These are phyloP conservation scores for Romanogobio albipinnatus DNA, from an alignment of 2,113 vertebrate genomes.

Conservation along the genomic window DNA sequence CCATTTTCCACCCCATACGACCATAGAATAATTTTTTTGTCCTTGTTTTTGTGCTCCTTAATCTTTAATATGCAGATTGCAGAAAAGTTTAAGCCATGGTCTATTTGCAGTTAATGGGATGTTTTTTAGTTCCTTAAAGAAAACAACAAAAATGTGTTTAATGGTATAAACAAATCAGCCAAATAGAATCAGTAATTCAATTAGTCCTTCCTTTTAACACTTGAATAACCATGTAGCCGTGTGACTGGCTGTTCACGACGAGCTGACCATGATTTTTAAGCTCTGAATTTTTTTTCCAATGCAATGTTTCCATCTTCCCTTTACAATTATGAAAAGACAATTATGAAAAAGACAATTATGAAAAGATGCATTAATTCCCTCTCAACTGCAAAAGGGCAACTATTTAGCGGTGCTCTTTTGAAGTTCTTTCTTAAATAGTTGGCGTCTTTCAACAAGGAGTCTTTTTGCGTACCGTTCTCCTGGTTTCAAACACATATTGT, in stretches of 20 bases:
- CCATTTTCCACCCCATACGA: too few relatives aligned
- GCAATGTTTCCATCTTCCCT: background rate
- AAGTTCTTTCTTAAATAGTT: background rate
- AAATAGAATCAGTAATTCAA: background rate
- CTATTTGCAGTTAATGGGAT: background rate
- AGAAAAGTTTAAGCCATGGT: background rate
- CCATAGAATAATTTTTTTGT: too few relatives aligned
- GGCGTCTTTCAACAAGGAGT: background rate
- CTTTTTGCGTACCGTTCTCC: too few relatives aligned
- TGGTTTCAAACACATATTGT: constrained; percentile 3
- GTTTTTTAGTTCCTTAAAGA: background rate
- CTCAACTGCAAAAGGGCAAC: background rate
- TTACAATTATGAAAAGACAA: background rate
- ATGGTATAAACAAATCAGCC: background rate
- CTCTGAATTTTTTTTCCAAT: background rate
- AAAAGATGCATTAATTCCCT: background rate
- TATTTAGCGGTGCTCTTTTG: background rate
- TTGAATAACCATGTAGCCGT: background rate
- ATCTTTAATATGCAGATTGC: background rate
- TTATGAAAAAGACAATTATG: too few relatives aligned
- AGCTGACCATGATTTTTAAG: background rate
- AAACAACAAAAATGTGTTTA: background rate
- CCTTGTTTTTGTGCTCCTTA: too few relatives aligned
- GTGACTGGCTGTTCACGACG: background rate
- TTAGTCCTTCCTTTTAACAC: background rate